Percentiles rank a stretch among this genome's conserved stretches.
Conservation (phyloP, 2,888 invertebrate species). For the Chelonus formosanus region DNA sequence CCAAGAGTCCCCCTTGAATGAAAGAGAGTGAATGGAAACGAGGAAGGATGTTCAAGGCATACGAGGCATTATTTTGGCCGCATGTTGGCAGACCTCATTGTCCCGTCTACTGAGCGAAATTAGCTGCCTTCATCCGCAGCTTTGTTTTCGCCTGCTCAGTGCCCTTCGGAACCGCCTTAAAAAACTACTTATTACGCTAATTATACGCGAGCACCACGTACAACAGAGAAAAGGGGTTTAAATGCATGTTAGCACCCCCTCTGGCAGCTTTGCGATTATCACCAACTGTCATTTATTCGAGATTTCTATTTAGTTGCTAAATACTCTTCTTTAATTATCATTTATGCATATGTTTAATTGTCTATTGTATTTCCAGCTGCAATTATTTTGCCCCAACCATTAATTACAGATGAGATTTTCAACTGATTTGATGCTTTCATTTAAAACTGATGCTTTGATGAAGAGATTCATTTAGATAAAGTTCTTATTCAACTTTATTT, state of each 20-base stretch:
- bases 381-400: too few relatives aligned
- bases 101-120: conserved; percentile 48
- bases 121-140: conserved; percentile 58
- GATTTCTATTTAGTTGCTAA: conserved; percentile 7
- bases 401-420: too few relatives aligned
- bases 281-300: conserved; percentile 54
- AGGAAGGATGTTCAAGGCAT: conserved; percentile 57
- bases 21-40: conserved; percentile 51
- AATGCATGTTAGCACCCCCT: conserved; percentile 38
- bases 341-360: background rate
- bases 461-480: too few relatives aligned
- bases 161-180: conserved; percentile 26
- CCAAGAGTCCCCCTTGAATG: conserved; percentile 14
- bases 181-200: conserved; percentile 64
- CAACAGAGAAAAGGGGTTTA: conserved; percentile 39
- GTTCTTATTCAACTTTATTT: too few relatives aligned
- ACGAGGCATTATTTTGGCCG: conserved; percentile 36
- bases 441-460: too few relatives aligned
- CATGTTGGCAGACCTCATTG: conserved; percentile 48
- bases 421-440: too few relatives aligned
- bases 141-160: conserved; percentile 57
- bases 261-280: conserved; percentile 51
- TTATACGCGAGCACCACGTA: conserved; percentile 57
- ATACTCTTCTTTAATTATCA: background rate
- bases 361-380: background rate